These are phyloP conservation scores for Pseudomyrmex sp. DNA, from an alignment of 1,140 invertebrate species.

Conservation along the genomic window DNA sequence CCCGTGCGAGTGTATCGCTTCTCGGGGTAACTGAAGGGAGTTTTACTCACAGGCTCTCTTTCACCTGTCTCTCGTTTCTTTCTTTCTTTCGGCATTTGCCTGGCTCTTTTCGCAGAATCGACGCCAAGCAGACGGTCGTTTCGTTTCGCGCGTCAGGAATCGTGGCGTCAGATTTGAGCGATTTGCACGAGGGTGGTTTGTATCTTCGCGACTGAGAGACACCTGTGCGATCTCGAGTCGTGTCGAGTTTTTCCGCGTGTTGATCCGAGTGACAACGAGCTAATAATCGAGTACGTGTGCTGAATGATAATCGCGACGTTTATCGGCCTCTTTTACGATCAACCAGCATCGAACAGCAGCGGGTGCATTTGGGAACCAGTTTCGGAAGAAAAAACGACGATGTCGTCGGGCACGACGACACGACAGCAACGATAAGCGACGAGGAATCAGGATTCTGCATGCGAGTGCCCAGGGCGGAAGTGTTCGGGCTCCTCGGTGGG, in stretches of 20 bases:
- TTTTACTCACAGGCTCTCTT: constrained; percentile 19
- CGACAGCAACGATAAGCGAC: constrained; percentile 49
- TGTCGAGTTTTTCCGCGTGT: constrained; percentile 29
- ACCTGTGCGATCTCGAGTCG: constrained; percentile 28
- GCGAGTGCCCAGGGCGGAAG: constrained; percentile 79
- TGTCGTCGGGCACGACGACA: constrained; percentile 38
- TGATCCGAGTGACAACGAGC: constrained; percentile 27
- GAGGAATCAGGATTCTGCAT: constrained; percentile 72
- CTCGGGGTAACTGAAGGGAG: constrained; percentile 42
- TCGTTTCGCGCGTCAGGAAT: neutral
- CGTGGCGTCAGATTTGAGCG: constrained; percentile 6
- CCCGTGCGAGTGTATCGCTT: constrained; percentile 79
- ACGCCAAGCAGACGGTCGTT: neutral
- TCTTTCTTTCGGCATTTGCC: constrained; percentile 1
- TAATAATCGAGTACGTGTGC: neutral
- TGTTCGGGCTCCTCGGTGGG: constrained; percentile 78
- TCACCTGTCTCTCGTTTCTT: constrained; percentile 44
- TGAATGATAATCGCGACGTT: constrained; percentile 17
- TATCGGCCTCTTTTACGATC: neutral
- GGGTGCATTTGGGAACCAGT: neutral
- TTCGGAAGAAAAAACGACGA: constrained; percentile 9
- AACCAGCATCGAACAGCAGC: neutral
- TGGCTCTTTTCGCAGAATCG: neutral
- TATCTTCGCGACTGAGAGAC: constrained; percentile 2
- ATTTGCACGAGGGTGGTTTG: constrained; percentile 14